Evolutionary conservation across 2,888 invertebrate species (phyloP).

Genomic region (Melieria picta): DNA sequence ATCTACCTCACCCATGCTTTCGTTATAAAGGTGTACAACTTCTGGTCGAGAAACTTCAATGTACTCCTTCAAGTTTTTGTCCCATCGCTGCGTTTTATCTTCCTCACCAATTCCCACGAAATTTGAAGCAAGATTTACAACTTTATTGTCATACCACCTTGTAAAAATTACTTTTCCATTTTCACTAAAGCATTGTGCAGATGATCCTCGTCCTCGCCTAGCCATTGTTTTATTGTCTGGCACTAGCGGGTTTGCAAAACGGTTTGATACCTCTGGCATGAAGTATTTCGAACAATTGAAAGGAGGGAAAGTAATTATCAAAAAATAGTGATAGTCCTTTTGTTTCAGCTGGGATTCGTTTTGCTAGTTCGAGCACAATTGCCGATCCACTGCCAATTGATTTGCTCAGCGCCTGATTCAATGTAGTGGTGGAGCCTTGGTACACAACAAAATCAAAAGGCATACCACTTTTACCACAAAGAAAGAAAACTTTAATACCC

Average conservation of each 20-base stretch:
- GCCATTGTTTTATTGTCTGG: conserved; percentile 10
- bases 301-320: conserved; percentile 24
- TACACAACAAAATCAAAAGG: conserved; percentile 54
- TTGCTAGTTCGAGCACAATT: conserved; percentile 18
- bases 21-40: conserved; percentile 46
- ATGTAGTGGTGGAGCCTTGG: conserved; percentile 38
- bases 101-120: conserved; percentile 43
- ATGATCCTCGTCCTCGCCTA: conserved; percentile 10
- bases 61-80: conserved; percentile 43
- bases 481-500: conserved; percentile 48
- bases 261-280: conserved; percentile 18
- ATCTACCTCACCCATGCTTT: conserved; percentile 53
- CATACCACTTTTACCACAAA: conserved; percentile 50
- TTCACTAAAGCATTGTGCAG: conserved; percentile 29
- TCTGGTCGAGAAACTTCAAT: conserved; percentile 45
- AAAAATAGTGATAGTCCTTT: conserved; percentile 22
- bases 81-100: conserved; percentile 45
- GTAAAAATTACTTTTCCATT: conserved; percentile 38
- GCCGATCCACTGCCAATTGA: conserved; percentile 17
- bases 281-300: conserved; percentile 43
- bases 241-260: conserved; percentile 13
- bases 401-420: conserved; percentile 14
- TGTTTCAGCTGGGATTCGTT: conserved; percentile 20
- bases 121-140: conserved; percentile 44
- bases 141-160: conserved; percentile 48